These are phyloP conservation scores for Acanthurus tractus DNA, from an alignment of 2,797 vertebrate genomes.

Conservation along the genomic window DNA sequence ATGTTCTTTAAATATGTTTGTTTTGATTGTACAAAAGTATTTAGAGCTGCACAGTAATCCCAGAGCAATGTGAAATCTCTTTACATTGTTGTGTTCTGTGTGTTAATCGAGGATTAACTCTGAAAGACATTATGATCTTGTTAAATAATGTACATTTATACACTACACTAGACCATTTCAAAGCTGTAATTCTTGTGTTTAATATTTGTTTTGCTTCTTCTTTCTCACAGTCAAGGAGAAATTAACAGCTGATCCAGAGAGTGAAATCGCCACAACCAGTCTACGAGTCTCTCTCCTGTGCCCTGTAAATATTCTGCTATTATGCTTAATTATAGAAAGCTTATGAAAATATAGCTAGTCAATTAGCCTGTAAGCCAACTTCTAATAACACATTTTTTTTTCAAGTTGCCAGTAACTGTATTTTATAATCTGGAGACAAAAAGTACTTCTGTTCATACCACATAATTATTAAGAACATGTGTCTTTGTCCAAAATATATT, in stretches of 20 bases:
- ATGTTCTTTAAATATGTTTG: neutral
- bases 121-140: neutral
- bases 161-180: neutral
- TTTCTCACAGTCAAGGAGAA: slow-evolving; percentile 95
- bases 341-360: neutral
- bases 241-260: slow-evolving; percentile 96
- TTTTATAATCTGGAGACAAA: neutral
- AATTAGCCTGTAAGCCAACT: neutral
- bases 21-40: neutral
- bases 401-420: neutral
- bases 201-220: slow-evolving; percentile 17
- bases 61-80: neutral
- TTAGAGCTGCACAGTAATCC: neutral
- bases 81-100: neutral
- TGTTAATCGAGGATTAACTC: neutral
- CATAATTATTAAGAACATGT: neutral
- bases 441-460: neutral
- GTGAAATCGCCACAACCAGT: slow-evolving; percentile 98
- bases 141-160: neutral
- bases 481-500: neutral
- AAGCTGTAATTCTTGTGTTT: neutral
- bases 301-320: slow-evolving; percentile 87
- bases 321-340: neutral
- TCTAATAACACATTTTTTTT: neutral
- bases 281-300: slow-evolving; percentile 97